Evolutionary conservation across 2,888 invertebrate genomes (phyloP).

Genomic region (Aelia acuminata): DNA sequence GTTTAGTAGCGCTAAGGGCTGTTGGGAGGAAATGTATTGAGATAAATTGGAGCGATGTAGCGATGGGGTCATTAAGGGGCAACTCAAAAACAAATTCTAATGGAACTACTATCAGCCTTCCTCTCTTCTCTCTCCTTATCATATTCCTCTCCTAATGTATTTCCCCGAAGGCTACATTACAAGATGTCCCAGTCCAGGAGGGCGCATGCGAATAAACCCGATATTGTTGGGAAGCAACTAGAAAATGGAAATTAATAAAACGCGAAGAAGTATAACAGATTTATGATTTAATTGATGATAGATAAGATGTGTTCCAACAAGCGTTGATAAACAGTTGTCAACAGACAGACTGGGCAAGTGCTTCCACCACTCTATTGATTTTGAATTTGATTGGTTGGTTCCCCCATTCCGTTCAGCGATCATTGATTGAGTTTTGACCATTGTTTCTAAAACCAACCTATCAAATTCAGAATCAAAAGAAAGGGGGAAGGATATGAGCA

Average conservation of each 20-base stretch:
- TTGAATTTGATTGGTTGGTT: no score
- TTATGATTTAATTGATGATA: not conserved
- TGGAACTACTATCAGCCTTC: not conserved
- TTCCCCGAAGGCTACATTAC: not conserved
- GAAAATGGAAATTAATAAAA: not conserved
- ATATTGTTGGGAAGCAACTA: no score
- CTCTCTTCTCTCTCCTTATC: not conserved
- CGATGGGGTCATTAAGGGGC: not conserved
- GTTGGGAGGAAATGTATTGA: constrained; percentile 1
- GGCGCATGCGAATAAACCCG: no score
- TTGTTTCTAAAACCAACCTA: no score
- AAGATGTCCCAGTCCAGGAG: not conserved
- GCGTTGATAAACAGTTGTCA: no score
- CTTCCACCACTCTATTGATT: no score
- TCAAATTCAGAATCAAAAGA: no score
- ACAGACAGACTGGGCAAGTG: no score
- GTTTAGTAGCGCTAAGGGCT: not conserved
- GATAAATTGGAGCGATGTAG: constrained; percentile 10
- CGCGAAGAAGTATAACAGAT: not conserved
- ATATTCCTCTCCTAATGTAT: not conserved
- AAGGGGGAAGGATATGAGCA: no score
- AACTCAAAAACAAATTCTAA: constrained; percentile 41
- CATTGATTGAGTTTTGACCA: no score
- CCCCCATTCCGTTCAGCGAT: no score
- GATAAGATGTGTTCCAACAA: no score